Percentiles rank a stretch among this genome's conserved stretches.
phyloP scores from a whole-genome alignment of 2,113 vertebrate species.

The Lophius piscatorius region DNA sequence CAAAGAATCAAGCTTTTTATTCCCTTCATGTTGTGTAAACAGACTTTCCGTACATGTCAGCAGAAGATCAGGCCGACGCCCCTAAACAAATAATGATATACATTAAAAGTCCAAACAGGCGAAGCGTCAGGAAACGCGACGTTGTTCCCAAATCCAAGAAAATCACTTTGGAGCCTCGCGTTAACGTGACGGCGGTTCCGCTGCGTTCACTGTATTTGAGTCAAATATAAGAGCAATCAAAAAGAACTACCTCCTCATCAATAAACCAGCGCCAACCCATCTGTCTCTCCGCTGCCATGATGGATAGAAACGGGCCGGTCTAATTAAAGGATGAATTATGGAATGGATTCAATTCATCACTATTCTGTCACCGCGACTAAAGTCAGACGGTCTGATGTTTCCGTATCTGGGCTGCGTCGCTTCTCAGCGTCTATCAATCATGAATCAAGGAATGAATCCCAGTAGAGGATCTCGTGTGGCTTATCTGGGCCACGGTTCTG shows the following conservation, averaged over 20 bases:
- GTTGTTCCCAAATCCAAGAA: slow-evolving; percentile 12
- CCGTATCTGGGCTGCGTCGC: slow-evolving; percentile 55
- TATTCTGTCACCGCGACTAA: slow-evolving; percentile 60
- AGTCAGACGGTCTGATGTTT: slow-evolving; percentile 61
- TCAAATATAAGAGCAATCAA: slow-evolving; percentile 75
- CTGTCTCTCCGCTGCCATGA: slow-evolving; percentile 64
- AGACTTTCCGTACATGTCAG: too few relatives aligned
- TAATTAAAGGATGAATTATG: slow-evolving; percentile 79
- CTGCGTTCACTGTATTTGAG: slow-evolving; percentile 58
- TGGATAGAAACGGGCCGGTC: slow-evolving; percentile 66
- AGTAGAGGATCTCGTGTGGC: slow-evolving; percentile 34
- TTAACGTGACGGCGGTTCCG: slow-evolving; percentile 45
- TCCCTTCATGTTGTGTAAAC: too few relatives aligned
- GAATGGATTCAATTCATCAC: slow-evolving; percentile 75
- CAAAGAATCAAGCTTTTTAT: too few relatives aligned
- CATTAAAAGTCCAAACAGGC: too few relatives aligned
- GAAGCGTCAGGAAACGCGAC: too few relatives aligned
- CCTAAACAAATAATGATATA: too few relatives aligned
- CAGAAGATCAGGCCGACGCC: too few relatives aligned
- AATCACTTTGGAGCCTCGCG: slow-evolving; percentile 27
- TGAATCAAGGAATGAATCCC: slow-evolving; percentile 58
- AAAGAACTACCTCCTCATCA: slow-evolving; percentile 74
- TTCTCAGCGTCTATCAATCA: slow-evolving; percentile 69
- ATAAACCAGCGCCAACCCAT: slow-evolving; percentile 68
- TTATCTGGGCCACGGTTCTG: slow-evolving; percentile 53